Percentiles rank a stretch among this genome's conserved stretches.
These are phyloP conservation scores for Drosophila sechellia DNA, from an alignment of 1,140 invertebrate genomes.

Conservation along the genomic window DNA sequence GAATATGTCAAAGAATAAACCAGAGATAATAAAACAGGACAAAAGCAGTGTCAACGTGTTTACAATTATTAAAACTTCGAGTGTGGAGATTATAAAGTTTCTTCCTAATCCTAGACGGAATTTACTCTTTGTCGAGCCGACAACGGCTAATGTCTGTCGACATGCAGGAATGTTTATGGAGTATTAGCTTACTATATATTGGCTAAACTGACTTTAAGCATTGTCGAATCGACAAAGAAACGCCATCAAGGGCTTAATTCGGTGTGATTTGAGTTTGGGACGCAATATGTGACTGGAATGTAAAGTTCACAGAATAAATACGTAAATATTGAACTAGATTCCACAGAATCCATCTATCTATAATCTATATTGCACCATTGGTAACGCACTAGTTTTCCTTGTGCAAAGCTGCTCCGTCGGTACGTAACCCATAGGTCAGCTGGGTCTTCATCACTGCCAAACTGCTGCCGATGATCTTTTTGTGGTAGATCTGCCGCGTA, in stretches of 20 bases:
- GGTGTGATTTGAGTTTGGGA: constrained; percentile 48
- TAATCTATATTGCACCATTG: constrained; percentile 31
- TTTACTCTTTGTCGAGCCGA: background rate
- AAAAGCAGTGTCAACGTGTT: constrained; percentile 51
- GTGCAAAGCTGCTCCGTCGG: constrained; percentile 53
- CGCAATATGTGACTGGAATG: constrained; percentile 41
- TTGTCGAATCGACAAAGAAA: background rate
- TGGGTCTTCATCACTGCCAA: constrained; percentile 80
- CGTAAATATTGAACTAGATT: constrained; percentile 56
- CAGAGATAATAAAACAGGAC: constrained; percentile 79
- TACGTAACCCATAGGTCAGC: constrained; percentile 61
- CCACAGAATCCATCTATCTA: constrained; percentile 47
- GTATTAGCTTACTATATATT: background rate
- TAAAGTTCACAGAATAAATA: constrained; percentile 26
- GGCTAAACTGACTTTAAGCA: background rate
- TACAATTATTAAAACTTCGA: constrained; percentile 43
- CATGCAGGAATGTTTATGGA: background rate
- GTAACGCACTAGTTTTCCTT: constrained; percentile 63
- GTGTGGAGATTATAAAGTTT: constrained; percentile 9
- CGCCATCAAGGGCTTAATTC: constrained; percentile 9
- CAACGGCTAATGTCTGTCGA: background rate
- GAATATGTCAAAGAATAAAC: constrained; percentile 81
- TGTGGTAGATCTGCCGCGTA: constrained; percentile 82
- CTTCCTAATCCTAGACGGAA: constrained; percentile 4
- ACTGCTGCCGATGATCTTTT: constrained; percentile 79